Base-by-base conservation (phyloP, 2,888 invertebrate species). In the Sthenelais limicola region DNA sequence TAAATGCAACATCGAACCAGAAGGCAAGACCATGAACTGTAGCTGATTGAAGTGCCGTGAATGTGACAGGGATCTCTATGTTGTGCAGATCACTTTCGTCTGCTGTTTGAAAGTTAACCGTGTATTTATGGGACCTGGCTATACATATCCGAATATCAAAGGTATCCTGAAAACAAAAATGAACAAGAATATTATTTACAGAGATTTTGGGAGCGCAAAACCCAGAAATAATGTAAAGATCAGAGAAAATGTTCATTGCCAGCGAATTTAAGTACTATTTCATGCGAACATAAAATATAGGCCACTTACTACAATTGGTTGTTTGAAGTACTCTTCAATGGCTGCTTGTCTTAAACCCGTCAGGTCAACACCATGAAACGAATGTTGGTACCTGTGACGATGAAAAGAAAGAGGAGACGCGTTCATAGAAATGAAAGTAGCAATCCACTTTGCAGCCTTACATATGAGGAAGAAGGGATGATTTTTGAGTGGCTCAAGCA, bases 1-100 rank as follows among this genome's bases (percentile, higher is more conserved):
- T 92, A 89, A 99, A 98, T 78, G 97, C 93, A 30, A 98, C 98
- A 89, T 99, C 98, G 88, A 99, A 99, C 98, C 99, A 99, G 90
- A 99, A 98, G 24, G 98, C 98, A 77, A 99, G 90, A 0, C 98
- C 98, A 84, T 99, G 98, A 79, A 98, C 94, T 67, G 96, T 95
- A 32, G 97, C 97, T 0, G 97, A 94, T 88, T 96, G 95, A 80
- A 94, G 90, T 80, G 97, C 91, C 83, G 94, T 94, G 90, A 97
- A 98, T 88, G 95, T 93, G 77, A 98, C 91, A 56, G 98, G 97
- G 82, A 99, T 95, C 88, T 96, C 94, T 87, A 99, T 98, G 83
- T 93, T 92, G 88, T 98, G 96, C 82, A 99, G 91, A 88, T 98
- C 97, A 80, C 93, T 92, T 90, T 98, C 98, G 82, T 93, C 92